Percentiles rank a stretch among this genome's conserved stretches.
phyloP scores from a whole-genome alignment of 92 coral and sea anemone genomes.

The Hydrozoanthus gracilis region DNA sequence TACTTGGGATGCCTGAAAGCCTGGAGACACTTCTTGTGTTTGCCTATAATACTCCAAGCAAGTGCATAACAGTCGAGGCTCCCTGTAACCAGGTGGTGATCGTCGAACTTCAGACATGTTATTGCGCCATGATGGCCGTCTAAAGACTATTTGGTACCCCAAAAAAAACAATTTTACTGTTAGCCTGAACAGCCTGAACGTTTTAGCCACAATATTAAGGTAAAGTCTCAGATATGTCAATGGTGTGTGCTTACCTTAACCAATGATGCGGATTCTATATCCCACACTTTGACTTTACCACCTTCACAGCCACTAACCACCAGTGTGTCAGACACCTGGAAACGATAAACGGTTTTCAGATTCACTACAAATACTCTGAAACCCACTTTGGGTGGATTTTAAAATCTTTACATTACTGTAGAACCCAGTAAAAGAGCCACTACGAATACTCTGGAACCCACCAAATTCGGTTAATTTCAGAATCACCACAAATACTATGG shows the following conservation, averaged over 20 bases:
- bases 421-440: too few relatives aligned
- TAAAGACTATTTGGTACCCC: constrained; percentile 67
- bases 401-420: too few relatives aligned
- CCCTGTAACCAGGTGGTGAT: constrained; percentile 86
- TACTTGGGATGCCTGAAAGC: constrained; percentile 98
- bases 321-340: constrained; percentile 81
- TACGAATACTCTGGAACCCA: too few relatives aligned
- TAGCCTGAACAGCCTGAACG: neutral
- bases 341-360: neutral
- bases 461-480: too few relatives aligned
- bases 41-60: constrained; percentile 95
- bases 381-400: too few relatives aligned
- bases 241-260: constrained; percentile 71
- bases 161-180: neutral
- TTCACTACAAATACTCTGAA: too few relatives aligned
- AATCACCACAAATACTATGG: too few relatives aligned
- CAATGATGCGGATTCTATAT: constrained; percentile 83
- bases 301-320: constrained; percentile 98
- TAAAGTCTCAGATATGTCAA: neutral
- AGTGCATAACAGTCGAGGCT: constrained; percentile 95
- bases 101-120: constrained; percentile 89
- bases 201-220: neutral
- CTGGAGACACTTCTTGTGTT: constrained; percentile 93
- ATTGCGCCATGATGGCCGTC: constrained; percentile 98
- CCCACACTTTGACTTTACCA: constrained; percentile 97